Base-by-base conservation (phyloP, 2,888 invertebrate genomes). In the Shargacucullia verbasci region DNA sequence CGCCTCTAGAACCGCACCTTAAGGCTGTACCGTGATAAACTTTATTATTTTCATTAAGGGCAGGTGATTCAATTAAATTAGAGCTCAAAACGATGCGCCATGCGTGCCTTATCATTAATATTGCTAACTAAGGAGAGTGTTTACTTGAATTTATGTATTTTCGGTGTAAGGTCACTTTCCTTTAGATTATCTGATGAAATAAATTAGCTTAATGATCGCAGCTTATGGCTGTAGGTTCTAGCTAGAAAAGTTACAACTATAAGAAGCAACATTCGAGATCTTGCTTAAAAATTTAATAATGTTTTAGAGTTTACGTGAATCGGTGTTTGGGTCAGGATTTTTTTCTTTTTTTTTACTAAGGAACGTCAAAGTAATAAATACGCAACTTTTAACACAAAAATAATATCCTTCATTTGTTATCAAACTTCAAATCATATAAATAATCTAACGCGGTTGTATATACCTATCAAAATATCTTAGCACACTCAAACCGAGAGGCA, bases 1-100 rank as follows among this genome's bases (percentile, higher is more conserved):
- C 12, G 45, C 46, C 39, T 7, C 10, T 0, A 9, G 27, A n/a
- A 73, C 43, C 50, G 39, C 55, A 57, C 61, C 69, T 61, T 70
- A 67, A 64, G 40, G 54, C 55, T 73, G 64, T 73, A 62, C 57
- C 40, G 60, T 71, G 72, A 70, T 73, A 70, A 81, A 80, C 76
- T 84, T 85, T 84, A 85, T 85, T 83, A 83, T 85, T 83, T 84
- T 85, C 82, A 86, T 85, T 85, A 85, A 80, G 73, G 79, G 71
- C 61, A 73, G 77, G 76, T 80, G 75, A 75, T 82, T 77, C 73
- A 78, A 77, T 80, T 76, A 76, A 78, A 81, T 74, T 80, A 74
- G 72, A 82, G 73, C 68, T 73, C 59, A 65, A 77, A 83, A 77
- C 76, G 78, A 79, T 79, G 79, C 76, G 59, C 70, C 63, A 82